phyloP scores from a whole-genome alignment of 2,113 vertebrate species.

The Cryptomyrus ogoouensis region DNA sequence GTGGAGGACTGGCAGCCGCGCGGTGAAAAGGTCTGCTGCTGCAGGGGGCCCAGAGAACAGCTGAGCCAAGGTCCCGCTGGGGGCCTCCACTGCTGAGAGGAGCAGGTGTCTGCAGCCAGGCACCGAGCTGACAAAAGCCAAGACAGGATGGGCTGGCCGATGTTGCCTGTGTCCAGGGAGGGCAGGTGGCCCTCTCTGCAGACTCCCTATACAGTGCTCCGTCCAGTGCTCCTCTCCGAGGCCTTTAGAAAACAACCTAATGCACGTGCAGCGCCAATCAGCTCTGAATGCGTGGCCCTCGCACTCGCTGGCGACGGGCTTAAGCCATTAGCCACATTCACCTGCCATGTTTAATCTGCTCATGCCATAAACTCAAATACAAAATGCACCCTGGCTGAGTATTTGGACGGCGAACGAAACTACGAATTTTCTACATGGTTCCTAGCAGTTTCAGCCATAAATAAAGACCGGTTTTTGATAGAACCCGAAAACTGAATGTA shows the following conservation, averaged over 20 bases:
- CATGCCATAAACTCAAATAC: background rate
- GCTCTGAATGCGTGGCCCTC: background rate
- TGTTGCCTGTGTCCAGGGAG: conserved; percentile 22
- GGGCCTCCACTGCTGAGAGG: conserved; percentile 59
- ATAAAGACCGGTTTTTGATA: background rate
- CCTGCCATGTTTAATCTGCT: background rate
- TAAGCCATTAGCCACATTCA: background rate
- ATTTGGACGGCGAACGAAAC: background rate
- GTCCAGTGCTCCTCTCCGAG: background rate
- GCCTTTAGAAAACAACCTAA: background rate
- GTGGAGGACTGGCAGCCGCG: conserved; percentile 7
- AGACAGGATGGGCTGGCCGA: conserved; percentile 21
- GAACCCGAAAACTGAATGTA: background rate
- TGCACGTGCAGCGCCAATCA: conserved; percentile 16
- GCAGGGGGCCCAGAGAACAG: conserved; percentile 60
- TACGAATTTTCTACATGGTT: background rate
- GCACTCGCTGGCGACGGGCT: background rate
- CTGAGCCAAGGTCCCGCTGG: conserved; percentile 61
- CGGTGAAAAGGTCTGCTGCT: conserved; percentile 45
- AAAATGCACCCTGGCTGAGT: background rate
- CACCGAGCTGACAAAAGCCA: conserved; percentile 32
- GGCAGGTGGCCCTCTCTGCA: conserved; percentile 30
- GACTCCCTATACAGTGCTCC: conserved; percentile 8
- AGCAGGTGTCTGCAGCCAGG: conserved; percentile 63
- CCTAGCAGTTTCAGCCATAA: background rate